A percentile compares a stretch with the other conserved stretches of the same genome.
Evolutionary conservation across 2,113 vertebrate species (phyloP).

Genomic region (Pomatorhinus ruficollis): DNA sequence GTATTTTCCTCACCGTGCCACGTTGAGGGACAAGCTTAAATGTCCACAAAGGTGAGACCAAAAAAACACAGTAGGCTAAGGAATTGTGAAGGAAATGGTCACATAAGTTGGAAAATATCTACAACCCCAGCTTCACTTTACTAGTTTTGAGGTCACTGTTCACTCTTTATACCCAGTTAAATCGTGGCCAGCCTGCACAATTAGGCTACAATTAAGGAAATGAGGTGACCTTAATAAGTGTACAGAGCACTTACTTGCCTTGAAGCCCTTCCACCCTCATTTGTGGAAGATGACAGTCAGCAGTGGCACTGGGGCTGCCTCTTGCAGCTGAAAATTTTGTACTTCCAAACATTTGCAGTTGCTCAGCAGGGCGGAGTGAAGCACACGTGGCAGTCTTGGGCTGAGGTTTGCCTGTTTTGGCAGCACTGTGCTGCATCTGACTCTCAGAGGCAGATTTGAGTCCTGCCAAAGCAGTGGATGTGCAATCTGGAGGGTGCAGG

Average conservation of each 20-base stretch:
- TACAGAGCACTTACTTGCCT: accelerated
- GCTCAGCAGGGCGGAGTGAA: accelerated
- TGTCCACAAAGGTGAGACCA: not conserved
- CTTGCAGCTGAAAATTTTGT: not conserved
- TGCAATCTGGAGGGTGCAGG: not conserved
- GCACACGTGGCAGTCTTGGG: accelerated
- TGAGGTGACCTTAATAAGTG: not conserved
- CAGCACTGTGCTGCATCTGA: accelerated
- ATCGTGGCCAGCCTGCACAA: not conserved
- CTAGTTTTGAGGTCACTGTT: not conserved
- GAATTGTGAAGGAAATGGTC: not conserved
- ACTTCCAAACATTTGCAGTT: not conserved
- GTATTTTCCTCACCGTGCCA: not conserved
- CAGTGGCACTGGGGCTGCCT: not conserved
- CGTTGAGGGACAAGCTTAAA: not conserved
- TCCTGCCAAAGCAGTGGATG: not conserved
- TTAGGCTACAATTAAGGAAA: not conserved
- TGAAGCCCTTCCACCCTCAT: not conserved
- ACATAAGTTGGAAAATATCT: not conserved
- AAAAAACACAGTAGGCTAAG: not conserved
- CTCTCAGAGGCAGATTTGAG: not conserved
- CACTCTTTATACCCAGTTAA: not conserved
- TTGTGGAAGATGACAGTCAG: not conserved
- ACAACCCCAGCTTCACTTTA: not conserved
- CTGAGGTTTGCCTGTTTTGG: not conserved